Evolutionary conservation across 1,140 invertebrate species (phyloP).

Genomic region (Diachasma alloeum): DNA sequence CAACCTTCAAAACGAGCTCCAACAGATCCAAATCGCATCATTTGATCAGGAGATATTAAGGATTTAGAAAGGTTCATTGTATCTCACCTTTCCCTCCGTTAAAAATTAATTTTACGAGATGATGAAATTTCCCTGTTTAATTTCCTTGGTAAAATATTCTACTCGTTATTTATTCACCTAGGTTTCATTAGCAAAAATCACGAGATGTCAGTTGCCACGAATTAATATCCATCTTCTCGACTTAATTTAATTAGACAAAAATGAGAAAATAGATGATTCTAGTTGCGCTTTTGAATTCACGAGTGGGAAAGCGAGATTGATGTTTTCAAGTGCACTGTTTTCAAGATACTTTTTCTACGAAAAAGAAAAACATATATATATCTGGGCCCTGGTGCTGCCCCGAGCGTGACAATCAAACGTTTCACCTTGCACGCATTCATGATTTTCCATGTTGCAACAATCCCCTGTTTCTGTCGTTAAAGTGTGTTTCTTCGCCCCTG

Average conservation of each 20-base stretch:
- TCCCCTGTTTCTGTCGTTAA: not conserved
- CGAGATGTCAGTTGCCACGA: not conserved
- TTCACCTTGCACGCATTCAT: conserved; percentile 21
- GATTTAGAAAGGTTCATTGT: no score
- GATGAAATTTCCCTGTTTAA: no score
- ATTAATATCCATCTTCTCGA: not conserved
- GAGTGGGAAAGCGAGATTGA: not conserved
- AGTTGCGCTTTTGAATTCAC: not conserved
- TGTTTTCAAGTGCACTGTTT: not conserved
- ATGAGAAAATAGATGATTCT: not conserved
- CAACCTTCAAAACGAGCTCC: no score
- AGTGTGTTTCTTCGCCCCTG: not conserved
- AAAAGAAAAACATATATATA: conserved; percentile 19
- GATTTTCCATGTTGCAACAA: conserved; percentile 10
- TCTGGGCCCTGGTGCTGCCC: not conserved
- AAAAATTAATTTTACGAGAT: no score
- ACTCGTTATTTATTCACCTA: no score
- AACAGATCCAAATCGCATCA: no score
- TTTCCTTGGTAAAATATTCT: no score
- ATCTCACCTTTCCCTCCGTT: no score
- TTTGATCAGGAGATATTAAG: no score
- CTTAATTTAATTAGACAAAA: not conserved
- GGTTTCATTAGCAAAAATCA: not conserved
- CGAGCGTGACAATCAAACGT: conserved; percentile 23
- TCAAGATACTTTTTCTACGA: not conserved